Evolutionary conservation across 2,113 vertebrate species (phyloP).

Genomic region (Hydrochoerus hydrochaeris): DNA sequence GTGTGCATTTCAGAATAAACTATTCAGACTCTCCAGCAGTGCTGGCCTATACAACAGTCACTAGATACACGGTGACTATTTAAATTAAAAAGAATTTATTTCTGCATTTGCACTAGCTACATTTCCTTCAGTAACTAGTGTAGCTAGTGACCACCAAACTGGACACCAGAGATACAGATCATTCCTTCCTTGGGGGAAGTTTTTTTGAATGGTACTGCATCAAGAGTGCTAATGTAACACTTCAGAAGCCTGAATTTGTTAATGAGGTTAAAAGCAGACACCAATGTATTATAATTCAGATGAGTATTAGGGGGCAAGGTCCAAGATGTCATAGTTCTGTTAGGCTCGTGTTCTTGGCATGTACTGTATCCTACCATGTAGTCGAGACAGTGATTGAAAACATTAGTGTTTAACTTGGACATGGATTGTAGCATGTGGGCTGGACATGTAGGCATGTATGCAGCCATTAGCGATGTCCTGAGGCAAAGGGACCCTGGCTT

Average conservation of each 20-base stretch:
- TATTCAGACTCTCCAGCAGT: neutral
- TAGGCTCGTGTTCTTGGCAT: neutral
- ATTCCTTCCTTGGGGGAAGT: neutral
- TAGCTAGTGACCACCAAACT: neutral
- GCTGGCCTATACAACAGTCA: neutral
- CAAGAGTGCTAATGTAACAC: neutral
- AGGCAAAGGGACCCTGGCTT: conserved; percentile 29
- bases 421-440: neutral
- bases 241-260: neutral
- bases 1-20: neutral
- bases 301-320: neutral
- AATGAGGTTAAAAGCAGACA: neutral
- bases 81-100: neutral
- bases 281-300: neutral
- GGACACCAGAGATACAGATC: neutral
- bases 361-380: too few species aligned
- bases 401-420: neutral
- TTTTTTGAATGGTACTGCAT: neutral
- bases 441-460: neutral
- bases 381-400: neutral
- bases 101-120: neutral
- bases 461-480: neutral
- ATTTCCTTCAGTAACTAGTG: neutral
- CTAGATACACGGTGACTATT: neutral
- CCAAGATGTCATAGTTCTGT: neutral